A percentile compares a stretch with the other conserved stretches of the same genome.
Conservation (phyloP, 2,113 vertebrate genomes). For the Pygathrix nemaeus region DNA sequence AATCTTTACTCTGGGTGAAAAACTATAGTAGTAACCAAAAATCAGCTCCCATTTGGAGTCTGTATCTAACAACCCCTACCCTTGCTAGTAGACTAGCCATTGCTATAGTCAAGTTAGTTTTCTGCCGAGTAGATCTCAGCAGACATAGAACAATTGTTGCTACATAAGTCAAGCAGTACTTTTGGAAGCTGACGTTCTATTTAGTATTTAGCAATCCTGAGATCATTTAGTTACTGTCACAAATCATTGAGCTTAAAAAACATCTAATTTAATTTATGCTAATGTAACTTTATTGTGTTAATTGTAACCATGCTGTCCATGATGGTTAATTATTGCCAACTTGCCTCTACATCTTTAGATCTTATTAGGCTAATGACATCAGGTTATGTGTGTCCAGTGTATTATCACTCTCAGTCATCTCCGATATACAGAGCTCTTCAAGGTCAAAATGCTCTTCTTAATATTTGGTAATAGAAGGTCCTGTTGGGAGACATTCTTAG, state of each 20-base stretch:
- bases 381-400: not conserved
- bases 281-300: conserved; percentile 33
- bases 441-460: not conserved
- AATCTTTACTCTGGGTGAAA: conserved; percentile 9
- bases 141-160: not conserved
- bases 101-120: not conserved
- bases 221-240: conserved; percentile 18
- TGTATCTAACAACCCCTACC: not conserved
- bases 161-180: not conserved
- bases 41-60: not conserved
- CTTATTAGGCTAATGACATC: not conserved
- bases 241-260: conserved; percentile 40
- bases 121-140: not conserved
- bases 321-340: not conserved
- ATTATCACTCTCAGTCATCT: not conserved
- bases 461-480: not conserved
- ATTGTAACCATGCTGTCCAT: not conserved
- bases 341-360: not conserved
- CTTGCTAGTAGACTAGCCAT: not conserved
- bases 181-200: not conserved
- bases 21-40: not conserved
- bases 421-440: not conserved
- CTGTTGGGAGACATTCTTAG: not conserved
- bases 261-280: conserved; percentile 47
- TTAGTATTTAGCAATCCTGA: conserved; percentile 22